Percentiles rank a stretch among this genome's conserved stretches.
phyloP scores from a whole-genome alignment of 35 echinoderm and acorn worm species.

The Apostichopus californicus region DNA sequence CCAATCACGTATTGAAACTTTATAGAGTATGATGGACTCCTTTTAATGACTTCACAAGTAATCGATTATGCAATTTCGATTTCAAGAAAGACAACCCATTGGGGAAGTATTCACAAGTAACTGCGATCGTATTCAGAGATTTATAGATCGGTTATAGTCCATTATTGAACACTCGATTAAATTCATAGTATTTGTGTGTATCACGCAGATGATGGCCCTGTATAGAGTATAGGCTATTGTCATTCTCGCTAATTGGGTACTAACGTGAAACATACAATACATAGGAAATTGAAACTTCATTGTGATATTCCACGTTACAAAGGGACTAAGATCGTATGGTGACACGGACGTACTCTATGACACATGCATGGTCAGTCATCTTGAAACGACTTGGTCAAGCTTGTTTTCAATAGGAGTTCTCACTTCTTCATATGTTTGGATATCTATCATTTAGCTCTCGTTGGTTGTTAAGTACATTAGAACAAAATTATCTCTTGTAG shows the following conservation, averaged over 20 bases:
- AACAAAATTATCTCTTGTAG: too few relatives aligned
- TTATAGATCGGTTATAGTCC: conserved; percentile 6
- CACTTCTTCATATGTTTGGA: too few relatives aligned
- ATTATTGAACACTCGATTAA: not conserved
- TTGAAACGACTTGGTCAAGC: too few relatives aligned
- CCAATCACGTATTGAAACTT: too few relatives aligned
- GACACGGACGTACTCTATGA: too few relatives aligned
- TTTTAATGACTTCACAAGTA: conserved; percentile 29
- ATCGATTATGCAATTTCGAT: not conserved
- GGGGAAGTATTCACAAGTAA: not conserved
- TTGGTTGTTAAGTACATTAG: too few relatives aligned
- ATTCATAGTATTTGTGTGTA: not conserved
- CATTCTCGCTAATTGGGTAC: not conserved
- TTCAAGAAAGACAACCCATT: not conserved
- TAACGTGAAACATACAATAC: not conserved
- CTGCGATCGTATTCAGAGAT: conserved; percentile 21
- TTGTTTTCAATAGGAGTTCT: too few relatives aligned
- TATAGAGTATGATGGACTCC: not conserved
- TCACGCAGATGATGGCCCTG: not conserved
- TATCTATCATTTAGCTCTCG: too few relatives aligned
- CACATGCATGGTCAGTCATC: too few relatives aligned
- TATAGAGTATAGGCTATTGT: not conserved
- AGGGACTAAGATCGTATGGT: too few relatives aligned
- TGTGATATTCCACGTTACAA: too few relatives aligned
- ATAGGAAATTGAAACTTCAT: too few relatives aligned